These are phyloP conservation scores for Tenthredo distinguenda DNA, from an alignment of 2,888 invertebrate species.

Conservation along the genomic window DNA sequence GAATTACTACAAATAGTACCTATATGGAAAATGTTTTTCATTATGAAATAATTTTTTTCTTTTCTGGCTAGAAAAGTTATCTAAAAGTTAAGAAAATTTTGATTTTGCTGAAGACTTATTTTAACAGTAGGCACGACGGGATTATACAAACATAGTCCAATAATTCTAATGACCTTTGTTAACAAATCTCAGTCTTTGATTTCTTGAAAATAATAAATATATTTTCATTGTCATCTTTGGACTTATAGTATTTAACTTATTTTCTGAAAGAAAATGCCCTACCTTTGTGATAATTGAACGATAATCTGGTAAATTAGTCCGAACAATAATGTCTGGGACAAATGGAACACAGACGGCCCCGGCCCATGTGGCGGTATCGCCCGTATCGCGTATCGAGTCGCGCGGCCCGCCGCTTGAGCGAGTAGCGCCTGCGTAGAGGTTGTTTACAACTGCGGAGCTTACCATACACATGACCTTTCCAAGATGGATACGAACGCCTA, in stretches of 20 bases:
- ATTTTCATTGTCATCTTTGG: neutral
- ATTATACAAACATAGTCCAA: neutral
- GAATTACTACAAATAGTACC: neutral
- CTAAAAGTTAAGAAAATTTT: neutral
- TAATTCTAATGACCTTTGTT: neutral
- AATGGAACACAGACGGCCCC: neutral
- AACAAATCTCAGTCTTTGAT: neutral
- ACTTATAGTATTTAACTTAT: neutral
- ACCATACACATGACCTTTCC: conserved; percentile 77
- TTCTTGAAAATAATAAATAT: neutral
- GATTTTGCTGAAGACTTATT: neutral
- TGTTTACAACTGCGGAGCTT: conserved; percentile 78
- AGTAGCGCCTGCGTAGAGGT: conserved; percentile 76
- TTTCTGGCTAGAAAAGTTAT: neutral
- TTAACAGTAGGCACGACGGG: neutral
- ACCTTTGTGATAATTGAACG: neutral
- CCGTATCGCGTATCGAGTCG: conserved; percentile 59
- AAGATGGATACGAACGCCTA: conserved; percentile 76
- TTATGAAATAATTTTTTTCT: neutral
- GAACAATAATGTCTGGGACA: neutral
- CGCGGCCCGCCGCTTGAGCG: conserved; percentile 70
- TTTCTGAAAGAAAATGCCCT: neutral
- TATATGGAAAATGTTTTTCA: neutral
- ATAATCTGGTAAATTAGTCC: neutral
- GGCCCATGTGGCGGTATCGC: conserved; percentile 38